Base-by-base conservation (phyloP, 2,113 vertebrate species). In the Mungos mungo region DNA sequence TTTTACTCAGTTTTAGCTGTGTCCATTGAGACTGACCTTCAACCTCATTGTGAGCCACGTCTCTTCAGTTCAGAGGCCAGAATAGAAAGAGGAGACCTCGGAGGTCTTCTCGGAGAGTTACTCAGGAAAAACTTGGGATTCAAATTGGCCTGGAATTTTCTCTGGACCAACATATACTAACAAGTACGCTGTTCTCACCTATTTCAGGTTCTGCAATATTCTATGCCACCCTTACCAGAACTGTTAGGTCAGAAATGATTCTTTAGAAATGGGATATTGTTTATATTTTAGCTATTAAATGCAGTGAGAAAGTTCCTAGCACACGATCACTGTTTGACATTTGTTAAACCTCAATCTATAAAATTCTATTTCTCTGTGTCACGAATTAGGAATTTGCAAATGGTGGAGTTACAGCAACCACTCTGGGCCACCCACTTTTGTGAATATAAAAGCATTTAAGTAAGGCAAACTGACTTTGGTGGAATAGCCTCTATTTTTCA, bases 401-500 rank as follows among this genome's bases (percentile, higher is more conserved):
- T 7, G 87, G 72, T 1, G 15, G 80, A 89, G 45, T 95, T 95
- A 89, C 0, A 88, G 94, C 57, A 96, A 57, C 31, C 76, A 96
- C 94, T 96, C 94, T 60, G 60, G 92, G 80, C 95, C 94, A 97
- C 96, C 90, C 93, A 93, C 94, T 98, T 97, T 85, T 14, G 85
- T 89, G 93, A 97, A 90, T 93, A 95, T 57, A 83, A 97, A 98
- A 96, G 66, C 88, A 90, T 85, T 95, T 97, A 97, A 97, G 97
- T 90, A 94, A 98, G 95, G 60, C 96, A 94, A 88, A 91, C 81
- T 71, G 85, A 96, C 94, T 97, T 72, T 74, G 90, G 80, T 91
- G 66, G 74, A 96, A 92, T 79, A 97, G 98, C 95, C 97, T 97
- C 93, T 97, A 95, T 95, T 97, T 98, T 96, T 93, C 80, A 91